phyloP scores from a whole-genome alignment of 2,888 invertebrate genomes.

The Drosophila mulleri region DNA sequence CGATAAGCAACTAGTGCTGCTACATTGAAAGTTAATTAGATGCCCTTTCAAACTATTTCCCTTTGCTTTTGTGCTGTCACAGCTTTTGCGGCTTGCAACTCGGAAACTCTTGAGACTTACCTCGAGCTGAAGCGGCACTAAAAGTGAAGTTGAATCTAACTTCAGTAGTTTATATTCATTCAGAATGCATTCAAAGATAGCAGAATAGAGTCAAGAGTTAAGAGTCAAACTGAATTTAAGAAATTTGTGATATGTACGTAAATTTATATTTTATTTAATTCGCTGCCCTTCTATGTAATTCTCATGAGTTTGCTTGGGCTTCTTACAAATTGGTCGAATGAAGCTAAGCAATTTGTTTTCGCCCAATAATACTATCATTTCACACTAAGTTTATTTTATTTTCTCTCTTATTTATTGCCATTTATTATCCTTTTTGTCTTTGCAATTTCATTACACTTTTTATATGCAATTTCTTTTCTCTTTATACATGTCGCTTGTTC shows the following conservation, averaged over 20 bases:
- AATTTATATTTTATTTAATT: neutral
- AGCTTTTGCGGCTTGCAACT: slow-evolving; percentile 11
- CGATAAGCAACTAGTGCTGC: neutral
- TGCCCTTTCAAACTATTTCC: neutral
- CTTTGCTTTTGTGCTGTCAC: neutral
- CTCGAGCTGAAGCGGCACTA: neutral
- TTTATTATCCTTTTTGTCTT: neutral
- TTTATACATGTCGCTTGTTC: neutral
- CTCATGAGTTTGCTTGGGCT: too few relatives aligned
- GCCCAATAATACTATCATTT: neutral
- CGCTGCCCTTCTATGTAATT: neutral
- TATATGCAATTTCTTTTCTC: neutral
- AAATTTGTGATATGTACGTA: neutral
- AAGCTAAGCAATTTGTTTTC: too few relatives aligned
- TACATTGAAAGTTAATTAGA: neutral
- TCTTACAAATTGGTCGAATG: too few relatives aligned
- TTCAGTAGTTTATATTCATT: neutral
- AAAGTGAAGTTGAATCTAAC: too few relatives aligned
- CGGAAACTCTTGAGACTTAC: neutral
- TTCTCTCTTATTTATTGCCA: neutral
- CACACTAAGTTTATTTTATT: neutral
- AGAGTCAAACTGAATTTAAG: neutral
- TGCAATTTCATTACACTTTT: neutral
- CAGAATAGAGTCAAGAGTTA: neutral
- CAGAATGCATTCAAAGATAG: too few relatives aligned